Percentiles rank a stretch among this genome's conserved stretches.
Evolutionary conservation across 1,140 invertebrate genomes (phyloP).

Genomic region (Glomeris maerens): DNA sequence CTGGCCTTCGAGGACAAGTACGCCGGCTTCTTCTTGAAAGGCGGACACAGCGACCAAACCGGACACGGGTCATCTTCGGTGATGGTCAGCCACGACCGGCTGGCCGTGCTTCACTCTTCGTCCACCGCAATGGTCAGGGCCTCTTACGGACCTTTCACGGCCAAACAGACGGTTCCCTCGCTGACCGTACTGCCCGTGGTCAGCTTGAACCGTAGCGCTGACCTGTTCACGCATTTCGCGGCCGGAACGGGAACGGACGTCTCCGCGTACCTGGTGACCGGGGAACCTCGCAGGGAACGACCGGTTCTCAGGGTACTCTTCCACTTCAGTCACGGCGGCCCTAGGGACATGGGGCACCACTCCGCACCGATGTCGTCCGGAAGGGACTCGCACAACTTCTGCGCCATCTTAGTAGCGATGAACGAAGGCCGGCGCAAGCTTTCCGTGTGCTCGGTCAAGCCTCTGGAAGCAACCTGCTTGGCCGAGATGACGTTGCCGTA

Average conservation of each 20-base stretch:
- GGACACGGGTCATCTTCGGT: slow-evolving; percentile 12
- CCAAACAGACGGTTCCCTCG: slow-evolving; percentile 81
- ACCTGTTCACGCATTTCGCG: slow-evolving; percentile 22
- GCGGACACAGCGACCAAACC: slow-evolving; percentile 4
- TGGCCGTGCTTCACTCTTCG: slow-evolving; percentile 73
- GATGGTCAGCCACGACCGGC: slow-evolving; percentile 38
- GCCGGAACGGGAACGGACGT: slow-evolving; percentile 37
- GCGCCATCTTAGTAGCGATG: slow-evolving; percentile 34
- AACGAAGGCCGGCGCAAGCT: slow-evolving; percentile 40
- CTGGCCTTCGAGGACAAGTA: slow-evolving; percentile 80
- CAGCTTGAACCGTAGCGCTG: slow-evolving; percentile 21
- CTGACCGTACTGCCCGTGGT: slow-evolving; percentile 53
- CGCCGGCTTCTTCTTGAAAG: slow-evolving; percentile 69
- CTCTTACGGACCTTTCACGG: slow-evolving; percentile 81
- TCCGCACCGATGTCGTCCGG: slow-evolving; percentile 22
- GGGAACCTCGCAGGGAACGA: slow-evolving; percentile 63
- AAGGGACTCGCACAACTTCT: slow-evolving; percentile 27
- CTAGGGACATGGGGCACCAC: slow-evolving; percentile 29
- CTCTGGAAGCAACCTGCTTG: slow-evolving; percentile 74
- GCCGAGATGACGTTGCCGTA: slow-evolving; percentile 63
- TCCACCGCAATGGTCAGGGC: slow-evolving; percentile 71
- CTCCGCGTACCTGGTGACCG: slow-evolving; percentile 73
- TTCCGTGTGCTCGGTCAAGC: slow-evolving; percentile 70
- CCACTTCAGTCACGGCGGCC: slow-evolving; percentile 49
- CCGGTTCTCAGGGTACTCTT: slow-evolving; percentile 76